phyloP scores from a whole-genome alignment of 2,113 vertebrate genomes.

The Gracilinanus agilis region DNA sequence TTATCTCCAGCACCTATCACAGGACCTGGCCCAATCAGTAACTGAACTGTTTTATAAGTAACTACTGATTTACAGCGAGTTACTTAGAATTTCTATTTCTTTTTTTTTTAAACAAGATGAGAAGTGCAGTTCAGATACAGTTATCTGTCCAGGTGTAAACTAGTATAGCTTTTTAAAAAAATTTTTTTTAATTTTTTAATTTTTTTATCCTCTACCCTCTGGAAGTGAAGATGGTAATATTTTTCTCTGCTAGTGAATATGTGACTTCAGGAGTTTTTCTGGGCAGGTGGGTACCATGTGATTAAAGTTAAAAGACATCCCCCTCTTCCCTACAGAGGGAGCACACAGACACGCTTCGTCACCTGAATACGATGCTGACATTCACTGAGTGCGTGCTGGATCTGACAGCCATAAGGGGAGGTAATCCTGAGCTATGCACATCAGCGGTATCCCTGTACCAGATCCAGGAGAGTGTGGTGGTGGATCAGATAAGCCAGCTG shows the following conservation, averaged over 20 bases:
- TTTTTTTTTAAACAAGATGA: not conserved
- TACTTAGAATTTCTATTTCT: not conserved
- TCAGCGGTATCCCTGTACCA: slow-evolving; percentile 93
- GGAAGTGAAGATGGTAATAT: not conserved
- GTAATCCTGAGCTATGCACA: slow-evolving; percentile 90
- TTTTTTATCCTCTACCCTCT: too few relatives aligned
- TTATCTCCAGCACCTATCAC: too few relatives aligned
- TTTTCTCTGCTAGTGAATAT: not conserved
- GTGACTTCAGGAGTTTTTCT: too few relatives aligned
- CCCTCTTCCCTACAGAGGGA: slow-evolving; percentile 88
- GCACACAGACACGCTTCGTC: slow-evolving; percentile 95
- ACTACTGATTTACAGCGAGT: not conserved
- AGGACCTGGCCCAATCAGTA: not conserved
- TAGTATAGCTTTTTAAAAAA: too few relatives aligned
- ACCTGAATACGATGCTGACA: slow-evolving; percentile 94
- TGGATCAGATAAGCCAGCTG: slow-evolving; percentile 98
- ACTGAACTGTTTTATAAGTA: not conserved
- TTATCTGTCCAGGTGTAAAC: too few relatives aligned
- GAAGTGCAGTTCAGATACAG: not conserved
- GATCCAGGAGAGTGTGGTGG: slow-evolving; percentile 95
- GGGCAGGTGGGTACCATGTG: too few relatives aligned
- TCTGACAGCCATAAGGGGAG: slow-evolving; percentile 90
- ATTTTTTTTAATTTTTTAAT: too few relatives aligned
- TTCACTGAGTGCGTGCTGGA: slow-evolving; percentile 97
- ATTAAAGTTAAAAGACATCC: not conserved